These are phyloP conservation scores for Meriones unguiculatus DNA, from an alignment of 2,113 vertebrate species.

Conservation along the genomic window DNA sequence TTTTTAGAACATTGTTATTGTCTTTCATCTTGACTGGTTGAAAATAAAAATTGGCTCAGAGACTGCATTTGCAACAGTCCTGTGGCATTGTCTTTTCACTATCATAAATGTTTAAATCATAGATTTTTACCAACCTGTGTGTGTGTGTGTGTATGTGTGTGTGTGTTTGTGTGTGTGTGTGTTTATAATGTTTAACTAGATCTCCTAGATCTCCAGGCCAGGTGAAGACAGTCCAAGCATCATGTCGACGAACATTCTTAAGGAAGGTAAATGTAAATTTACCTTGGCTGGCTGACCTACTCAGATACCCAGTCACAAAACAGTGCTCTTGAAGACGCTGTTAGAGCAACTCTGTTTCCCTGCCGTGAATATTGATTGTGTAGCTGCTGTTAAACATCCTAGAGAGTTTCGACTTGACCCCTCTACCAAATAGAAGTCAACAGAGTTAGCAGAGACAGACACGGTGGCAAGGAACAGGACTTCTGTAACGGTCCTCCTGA, in stretches of 20 bases:
- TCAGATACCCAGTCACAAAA: conserved; percentile 61
- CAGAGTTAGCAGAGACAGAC: conserved; percentile 73
- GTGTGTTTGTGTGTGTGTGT: neutral
- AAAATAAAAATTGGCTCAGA: neutral
- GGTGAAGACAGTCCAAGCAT: conserved; percentile 47
- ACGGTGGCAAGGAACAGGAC: conserved; percentile 69
- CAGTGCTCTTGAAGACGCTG: conserved; percentile 68
- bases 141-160: neutral
- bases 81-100: neutral
- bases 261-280: conserved; percentile 52
- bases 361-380: conserved; percentile 76
- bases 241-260: conserved; percentile 55
- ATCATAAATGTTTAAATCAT: conserved; percentile 50
- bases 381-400: conserved; percentile 80
- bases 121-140: conserved; percentile 40
- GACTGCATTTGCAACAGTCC: neutral
- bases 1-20: conserved; percentile 52
- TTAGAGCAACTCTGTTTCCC: conserved; percentile 76
- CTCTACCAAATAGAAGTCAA: conserved; percentile 79
- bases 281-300: conserved; percentile 67
- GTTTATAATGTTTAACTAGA: conserved; percentile 19
- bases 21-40: conserved; percentile 48
- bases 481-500: conserved; percentile 76
- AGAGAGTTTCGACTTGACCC: conserved; percentile 82
- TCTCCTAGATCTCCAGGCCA: neutral